Conservation (phyloP, 2,113 vertebrate genomes). For the Aleadryas rufinucha region DNA sequence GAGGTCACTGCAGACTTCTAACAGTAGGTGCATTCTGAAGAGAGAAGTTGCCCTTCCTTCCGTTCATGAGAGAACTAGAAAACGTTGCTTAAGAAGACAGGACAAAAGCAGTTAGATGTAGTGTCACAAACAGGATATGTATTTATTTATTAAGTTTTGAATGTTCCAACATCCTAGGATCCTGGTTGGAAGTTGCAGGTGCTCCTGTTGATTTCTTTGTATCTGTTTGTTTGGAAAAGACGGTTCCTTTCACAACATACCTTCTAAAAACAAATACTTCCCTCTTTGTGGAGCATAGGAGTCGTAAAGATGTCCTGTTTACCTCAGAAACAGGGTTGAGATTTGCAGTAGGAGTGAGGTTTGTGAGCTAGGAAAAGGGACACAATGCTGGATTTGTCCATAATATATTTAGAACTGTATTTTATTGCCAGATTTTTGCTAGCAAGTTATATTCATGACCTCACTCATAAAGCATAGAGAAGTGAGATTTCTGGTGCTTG, state of each 20-base stretch:
- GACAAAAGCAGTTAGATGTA: not conserved
- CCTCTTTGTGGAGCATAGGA: not conserved
- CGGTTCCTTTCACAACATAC: not conserved
- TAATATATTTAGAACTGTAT: not conserved
- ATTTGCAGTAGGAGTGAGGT: not conserved
- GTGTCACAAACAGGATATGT: not conserved
- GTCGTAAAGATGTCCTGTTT: not conserved
- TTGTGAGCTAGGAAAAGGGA: not conserved
- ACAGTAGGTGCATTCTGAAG: conserved; percentile 39
- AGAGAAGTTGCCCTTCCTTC: not conserved
- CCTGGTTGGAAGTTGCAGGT: not conserved
- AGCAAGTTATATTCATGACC: not conserved
- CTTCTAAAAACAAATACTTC: not conserved
- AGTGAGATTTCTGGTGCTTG: not conserved
- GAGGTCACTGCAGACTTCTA: conserved; percentile 30
- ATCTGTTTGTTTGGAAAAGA: not conserved
- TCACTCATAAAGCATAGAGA: not conserved
- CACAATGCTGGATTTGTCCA: not conserved
- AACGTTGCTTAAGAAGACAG: not conserved
- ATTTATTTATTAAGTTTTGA: not conserved
- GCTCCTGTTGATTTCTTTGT: not conserved
- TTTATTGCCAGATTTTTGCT: not conserved
- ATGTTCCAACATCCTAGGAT: not conserved
- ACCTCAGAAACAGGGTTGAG: not conserved
- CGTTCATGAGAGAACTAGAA: not conserved